A percentile compares a stretch with the other conserved stretches of the same genome.
Evolutionary conservation across 1,140 invertebrate species (phyloP).

Genomic region (Hesperophylax magnus): DNA sequence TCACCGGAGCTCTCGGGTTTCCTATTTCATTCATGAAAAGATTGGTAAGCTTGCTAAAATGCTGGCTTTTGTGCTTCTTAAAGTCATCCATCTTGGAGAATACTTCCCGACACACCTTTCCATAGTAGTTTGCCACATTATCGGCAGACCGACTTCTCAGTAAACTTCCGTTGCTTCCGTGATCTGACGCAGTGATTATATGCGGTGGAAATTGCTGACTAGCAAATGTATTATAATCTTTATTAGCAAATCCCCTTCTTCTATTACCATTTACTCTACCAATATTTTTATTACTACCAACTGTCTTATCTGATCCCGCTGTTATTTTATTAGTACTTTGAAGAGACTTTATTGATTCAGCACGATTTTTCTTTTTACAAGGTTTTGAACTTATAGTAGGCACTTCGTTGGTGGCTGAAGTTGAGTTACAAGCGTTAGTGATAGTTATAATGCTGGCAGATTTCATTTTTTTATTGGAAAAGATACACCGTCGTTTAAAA

Average conservation of each 20-base stretch:
- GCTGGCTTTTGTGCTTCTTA: constrained; percentile 11
- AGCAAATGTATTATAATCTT: background rate
- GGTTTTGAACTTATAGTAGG: too few relatives aligned
- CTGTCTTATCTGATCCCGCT: too few relatives aligned
- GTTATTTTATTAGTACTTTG: background rate
- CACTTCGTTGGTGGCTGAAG: too few relatives aligned
- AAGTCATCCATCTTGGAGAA: constrained; percentile 21
- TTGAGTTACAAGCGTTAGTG: background rate
- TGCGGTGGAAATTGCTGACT: background rate
- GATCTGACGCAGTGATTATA: background rate
- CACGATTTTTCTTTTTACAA: too few relatives aligned
- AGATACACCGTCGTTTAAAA: constrained; percentile 32
- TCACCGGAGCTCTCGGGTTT: too few relatives aligned
- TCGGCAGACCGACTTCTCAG: constrained; percentile 6
- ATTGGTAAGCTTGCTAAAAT: constrained; percentile 26
- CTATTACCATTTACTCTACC: too few relatives aligned
- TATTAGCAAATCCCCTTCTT: background rate
- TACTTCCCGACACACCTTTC: constrained; percentile 22
- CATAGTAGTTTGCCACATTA: constrained; percentile 21
- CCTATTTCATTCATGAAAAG: constrained; percentile 23
- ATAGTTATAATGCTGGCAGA: background rate
- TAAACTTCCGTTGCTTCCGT: background rate
- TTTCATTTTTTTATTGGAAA: constrained; percentile 13
- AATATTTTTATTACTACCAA: too few relatives aligned
- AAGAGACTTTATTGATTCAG: background rate